Base-by-base conservation (phyloP, 2,113 vertebrate genomes). In the Rhinogobius similis region DNA sequence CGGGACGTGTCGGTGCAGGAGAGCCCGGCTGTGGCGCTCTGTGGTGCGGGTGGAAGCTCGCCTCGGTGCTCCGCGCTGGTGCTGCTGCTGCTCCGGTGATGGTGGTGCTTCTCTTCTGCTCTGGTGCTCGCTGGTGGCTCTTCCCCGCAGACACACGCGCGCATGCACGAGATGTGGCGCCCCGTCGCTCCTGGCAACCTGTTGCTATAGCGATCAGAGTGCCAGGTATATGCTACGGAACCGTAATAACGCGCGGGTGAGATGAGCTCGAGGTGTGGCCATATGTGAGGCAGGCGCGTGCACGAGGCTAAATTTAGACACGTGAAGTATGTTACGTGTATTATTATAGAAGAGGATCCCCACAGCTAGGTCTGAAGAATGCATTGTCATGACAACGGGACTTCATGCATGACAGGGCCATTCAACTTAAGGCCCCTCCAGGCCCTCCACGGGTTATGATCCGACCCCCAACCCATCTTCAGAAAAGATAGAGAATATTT, bases 201-300 rank as follows among this genome's bases (percentile, higher is more conserved):
- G 93, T 95, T 93, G 90, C 94, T 92, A 95, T 94, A 90, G 93
- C 89, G 87, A 94, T 91, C 88, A 81, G 39, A 41, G 9, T 75
- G n/a, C 86, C 87, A 89, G 88, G 88, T 87, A 78, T 36, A 79
- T 14, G 64, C 43, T 64, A 13, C 53, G 48, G 61, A 10, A 27
- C 39, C 11, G 39, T 41, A 8, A 36, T 36, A 41, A 41, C 38
- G 65, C 48, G 77, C 18, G 56, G 23, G 5, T 36, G 32, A 36
- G 44, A 70, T 56, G 73, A 75, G 74, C 43, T 46, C 44, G 77
- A 85, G 85, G 87, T 85, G 89, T 86, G 86, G 78, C 38, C 20
- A 7, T 36, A 10, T 21, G 1, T 50, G 6, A n/a, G 46, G 1
- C 46, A n/a, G 46, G 46, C 46, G 46, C 26, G 26, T 10, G 39